Percentiles rank a stretch among this genome's conserved stretches.
Conservation (phyloP, 2,888 invertebrate species). For the Anarsia innoxiella region DNA sequence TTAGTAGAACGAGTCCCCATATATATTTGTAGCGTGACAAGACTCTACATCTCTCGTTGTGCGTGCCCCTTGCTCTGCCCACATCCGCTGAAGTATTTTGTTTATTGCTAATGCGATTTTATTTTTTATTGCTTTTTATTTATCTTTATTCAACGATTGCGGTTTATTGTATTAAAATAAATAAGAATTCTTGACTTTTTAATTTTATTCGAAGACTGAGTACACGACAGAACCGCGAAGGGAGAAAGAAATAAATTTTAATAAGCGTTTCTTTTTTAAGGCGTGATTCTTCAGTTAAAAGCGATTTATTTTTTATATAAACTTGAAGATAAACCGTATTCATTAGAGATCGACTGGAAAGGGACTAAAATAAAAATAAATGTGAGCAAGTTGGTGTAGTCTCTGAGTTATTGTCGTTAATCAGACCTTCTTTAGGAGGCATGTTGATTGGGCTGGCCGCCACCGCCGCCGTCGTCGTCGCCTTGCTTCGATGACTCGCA, state of each 20-base stretch:
- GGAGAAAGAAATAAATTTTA: constrained; percentile 76
- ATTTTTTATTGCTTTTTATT: constrained; percentile 75
- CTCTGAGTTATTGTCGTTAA: constrained; percentile 70
- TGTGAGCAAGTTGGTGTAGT: constrained; percentile 65
- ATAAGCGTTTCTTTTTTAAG: constrained; percentile 75
- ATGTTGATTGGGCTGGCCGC: constrained; percentile 49
- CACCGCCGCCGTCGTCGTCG: no score
- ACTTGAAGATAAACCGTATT: constrained; percentile 73
- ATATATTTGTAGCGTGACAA: not conserved
- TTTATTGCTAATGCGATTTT: constrained; percentile 76
- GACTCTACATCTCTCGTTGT: constrained; percentile 49
- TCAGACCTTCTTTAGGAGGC: constrained; percentile 54
- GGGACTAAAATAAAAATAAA: constrained; percentile 70
- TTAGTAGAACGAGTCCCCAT: no score
- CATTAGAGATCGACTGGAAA: constrained; percentile 74
- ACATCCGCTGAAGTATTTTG: constrained; percentile 76
- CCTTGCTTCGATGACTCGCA: constrained; percentile 32
- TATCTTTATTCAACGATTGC: constrained; percentile 76
- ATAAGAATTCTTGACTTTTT: constrained; percentile 75
- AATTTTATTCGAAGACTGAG: constrained; percentile 70
- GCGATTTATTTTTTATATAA: constrained; percentile 75
- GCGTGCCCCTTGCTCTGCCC: constrained; percentile 61
- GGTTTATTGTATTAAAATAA: constrained; percentile 76
- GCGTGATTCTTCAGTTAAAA: constrained; percentile 75
- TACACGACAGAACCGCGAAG: constrained; percentile 70